A percentile compares a stretch with the other conserved stretches of the same genome.
These are phyloP conservation scores for Agrotis puta DNA, from an alignment of 2,888 invertebrate genomes.

Conservation along the genomic window DNA sequence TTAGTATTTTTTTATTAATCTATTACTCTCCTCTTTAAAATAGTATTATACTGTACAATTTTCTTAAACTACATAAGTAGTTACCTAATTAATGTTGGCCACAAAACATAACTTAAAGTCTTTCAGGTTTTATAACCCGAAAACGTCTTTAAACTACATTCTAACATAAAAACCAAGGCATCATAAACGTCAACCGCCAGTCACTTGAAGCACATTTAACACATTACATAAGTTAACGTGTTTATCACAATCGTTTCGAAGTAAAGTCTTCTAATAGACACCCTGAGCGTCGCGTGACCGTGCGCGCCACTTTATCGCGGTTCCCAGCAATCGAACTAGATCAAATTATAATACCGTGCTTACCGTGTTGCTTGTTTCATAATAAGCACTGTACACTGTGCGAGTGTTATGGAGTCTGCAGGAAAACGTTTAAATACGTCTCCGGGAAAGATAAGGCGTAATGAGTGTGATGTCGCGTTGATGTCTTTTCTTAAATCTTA, in stretches of 20 bases:
- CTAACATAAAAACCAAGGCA: neutral
- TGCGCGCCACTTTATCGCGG: constrained; percentile 63
- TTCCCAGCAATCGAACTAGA: constrained; percentile 73
- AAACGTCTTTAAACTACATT: neutral
- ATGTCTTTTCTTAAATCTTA: constrained; percentile 84
- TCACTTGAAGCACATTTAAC: constrained; percentile 18
- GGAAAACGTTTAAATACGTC: constrained; percentile 47
- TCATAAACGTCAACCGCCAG: neutral
- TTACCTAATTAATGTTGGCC: neutral
- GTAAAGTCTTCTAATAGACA: constrained; percentile 56
- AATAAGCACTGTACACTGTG: constrained; percentile 47
- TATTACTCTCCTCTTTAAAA: too few relatives aligned
- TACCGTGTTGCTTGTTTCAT: constrained; percentile 64
- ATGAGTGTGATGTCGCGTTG: constrained; percentile 78
- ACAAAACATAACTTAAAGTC: neutral
- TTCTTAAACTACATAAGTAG: too few relatives aligned
- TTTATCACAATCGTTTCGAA: constrained; percentile 58
- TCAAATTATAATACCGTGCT: constrained; percentile 70
- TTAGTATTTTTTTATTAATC: too few relatives aligned
- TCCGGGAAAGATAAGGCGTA: constrained; percentile 41
- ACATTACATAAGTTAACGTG: constrained; percentile 55
- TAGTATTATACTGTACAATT: too few relatives aligned
- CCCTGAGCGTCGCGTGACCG: constrained; percentile 71
- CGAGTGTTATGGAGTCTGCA: constrained; percentile 39
- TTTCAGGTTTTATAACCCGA: neutral